A percentile compares a stretch with the other conserved stretches of the same genome.
These are phyloP conservation scores for Diglossa cyanea DNA, from an alignment of 2,797 vertebrate species.

Conservation along the genomic window DNA sequence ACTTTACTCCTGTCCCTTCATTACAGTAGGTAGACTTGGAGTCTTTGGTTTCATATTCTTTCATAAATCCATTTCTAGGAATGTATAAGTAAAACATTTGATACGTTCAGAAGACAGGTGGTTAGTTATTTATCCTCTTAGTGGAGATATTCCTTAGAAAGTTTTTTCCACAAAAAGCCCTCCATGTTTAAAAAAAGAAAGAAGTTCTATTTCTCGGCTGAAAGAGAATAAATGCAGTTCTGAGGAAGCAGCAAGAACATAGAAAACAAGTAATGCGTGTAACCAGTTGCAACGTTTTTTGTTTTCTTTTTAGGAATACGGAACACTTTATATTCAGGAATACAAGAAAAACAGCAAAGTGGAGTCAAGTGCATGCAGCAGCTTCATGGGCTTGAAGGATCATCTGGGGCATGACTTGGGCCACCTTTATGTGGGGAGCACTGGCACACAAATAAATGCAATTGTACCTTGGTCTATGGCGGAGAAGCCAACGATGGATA, in stretches of 20 bases:
- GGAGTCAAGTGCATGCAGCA: slow-evolving; percentile 87
- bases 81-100: neutral
- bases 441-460: slow-evolving; percentile 79
- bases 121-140: neutral
- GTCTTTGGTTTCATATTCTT: neutral
- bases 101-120: neutral
- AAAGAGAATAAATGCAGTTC: neutral
- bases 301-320: slow-evolving; percentile 76
- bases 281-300: slow-evolving; percentile 49
- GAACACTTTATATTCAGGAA: slow-evolving; percentile 78
- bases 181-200: neutral
- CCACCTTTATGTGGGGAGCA: slow-evolving; percentile 88
- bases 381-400: slow-evolving; percentile 99
- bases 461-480: slow-evolving; percentile 76
- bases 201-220: neutral
- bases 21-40: neutral
- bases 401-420: slow-evolving; percentile 89
- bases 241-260: neutral
- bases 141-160: neutral
- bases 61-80: neutral
- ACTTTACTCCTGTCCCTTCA: neutral
- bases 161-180: neutral
- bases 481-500: slow-evolving; percentile 79
- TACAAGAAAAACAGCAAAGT: slow-evolving; percentile 81
- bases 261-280: neutral